phyloP scores from a whole-genome alignment of 2,888 invertebrate genomes.

The Sinhomidia bicolor region DNA sequence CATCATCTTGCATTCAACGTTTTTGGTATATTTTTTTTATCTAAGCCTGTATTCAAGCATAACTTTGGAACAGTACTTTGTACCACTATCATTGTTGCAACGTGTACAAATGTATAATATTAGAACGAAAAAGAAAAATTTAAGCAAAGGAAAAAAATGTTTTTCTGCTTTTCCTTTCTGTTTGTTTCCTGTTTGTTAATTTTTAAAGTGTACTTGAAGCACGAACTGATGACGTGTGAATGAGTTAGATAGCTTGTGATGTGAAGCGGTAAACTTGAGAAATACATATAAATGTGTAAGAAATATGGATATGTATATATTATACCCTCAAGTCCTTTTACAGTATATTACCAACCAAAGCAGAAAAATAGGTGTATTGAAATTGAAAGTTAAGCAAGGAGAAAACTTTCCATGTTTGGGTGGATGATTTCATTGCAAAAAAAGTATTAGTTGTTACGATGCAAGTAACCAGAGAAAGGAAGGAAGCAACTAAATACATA shows the following conservation, averaged over 20 bases:
- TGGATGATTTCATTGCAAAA: neutral
- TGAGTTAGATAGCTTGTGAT: too few relatives aligned
- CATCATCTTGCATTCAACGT: neutral
- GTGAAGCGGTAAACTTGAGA: neutral
- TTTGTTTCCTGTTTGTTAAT: neutral
- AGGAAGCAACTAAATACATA: neutral
- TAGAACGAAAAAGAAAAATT: too few relatives aligned
- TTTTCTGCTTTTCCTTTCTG: neutral
- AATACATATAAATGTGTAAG: neutral
- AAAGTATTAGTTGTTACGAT: neutral
- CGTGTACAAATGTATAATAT: neutral
- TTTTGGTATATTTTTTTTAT: neutral
- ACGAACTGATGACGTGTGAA: conserved; percentile 4
- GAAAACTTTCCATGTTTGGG: neutral
- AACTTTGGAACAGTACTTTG: too few relatives aligned
- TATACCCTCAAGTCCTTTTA: too few relatives aligned
- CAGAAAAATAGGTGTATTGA: too few relatives aligned
- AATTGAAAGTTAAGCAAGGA: neutral
- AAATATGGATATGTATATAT: neutral
- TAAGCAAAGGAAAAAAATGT: neutral
- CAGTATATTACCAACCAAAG: too few relatives aligned
- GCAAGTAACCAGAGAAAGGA: neutral
- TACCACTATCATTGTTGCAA: neutral
- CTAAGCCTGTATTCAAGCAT: too few relatives aligned
- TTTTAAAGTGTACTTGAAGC: neutral